phyloP scores from a whole-genome alignment of 2,888 invertebrate genomes.

The Plemyria rubiginata region DNA sequence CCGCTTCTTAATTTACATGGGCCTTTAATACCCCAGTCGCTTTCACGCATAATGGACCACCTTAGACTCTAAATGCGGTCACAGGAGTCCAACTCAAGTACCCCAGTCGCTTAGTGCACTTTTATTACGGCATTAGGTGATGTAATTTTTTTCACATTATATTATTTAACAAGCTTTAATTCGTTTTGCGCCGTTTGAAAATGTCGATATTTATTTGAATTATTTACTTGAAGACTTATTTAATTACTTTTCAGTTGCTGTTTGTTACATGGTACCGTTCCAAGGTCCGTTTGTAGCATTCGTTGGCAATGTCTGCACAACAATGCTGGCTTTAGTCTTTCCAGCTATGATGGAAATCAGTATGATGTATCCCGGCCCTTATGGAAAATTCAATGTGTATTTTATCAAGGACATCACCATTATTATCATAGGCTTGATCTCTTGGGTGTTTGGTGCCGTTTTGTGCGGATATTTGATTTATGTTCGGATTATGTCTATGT shows the following conservation, averaged over 20 bases:
- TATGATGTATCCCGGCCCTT: conserved; percentile 59
- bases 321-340: conserved; percentile 60
- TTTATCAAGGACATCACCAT: conserved; percentile 57
- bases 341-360: conserved; percentile 68
- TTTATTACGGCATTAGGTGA: conserved; percentile 86
- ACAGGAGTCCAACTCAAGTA: too few relatives aligned
- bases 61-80: too few relatives aligned
- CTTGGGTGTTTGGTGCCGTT: conserved; percentile 51
- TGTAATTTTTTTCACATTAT: conserved; percentile 86
- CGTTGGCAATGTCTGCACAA: conserved; percentile 65
- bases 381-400: conserved; percentile 51
- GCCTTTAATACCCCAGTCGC: conserved; percentile 82
- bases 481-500: conserved; percentile 47
- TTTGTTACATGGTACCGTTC: conserved; percentile 59
- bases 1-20: conserved; percentile 81
- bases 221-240: too few relatives aligned
- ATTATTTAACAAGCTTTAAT: conserved; percentile 75
- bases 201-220: too few relatives aligned
- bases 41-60: too few relatives aligned
- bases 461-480: conserved; percentile 58
- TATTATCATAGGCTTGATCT: conserved; percentile 49
- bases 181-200: too few relatives aligned
- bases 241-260: conserved; percentile 54
- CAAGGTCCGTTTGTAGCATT: conserved; percentile 70
- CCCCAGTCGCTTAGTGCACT: conserved; percentile 86